Base-by-base conservation (phyloP, 2,797 vertebrate species). In the Phalanger gymnotis region DNA sequence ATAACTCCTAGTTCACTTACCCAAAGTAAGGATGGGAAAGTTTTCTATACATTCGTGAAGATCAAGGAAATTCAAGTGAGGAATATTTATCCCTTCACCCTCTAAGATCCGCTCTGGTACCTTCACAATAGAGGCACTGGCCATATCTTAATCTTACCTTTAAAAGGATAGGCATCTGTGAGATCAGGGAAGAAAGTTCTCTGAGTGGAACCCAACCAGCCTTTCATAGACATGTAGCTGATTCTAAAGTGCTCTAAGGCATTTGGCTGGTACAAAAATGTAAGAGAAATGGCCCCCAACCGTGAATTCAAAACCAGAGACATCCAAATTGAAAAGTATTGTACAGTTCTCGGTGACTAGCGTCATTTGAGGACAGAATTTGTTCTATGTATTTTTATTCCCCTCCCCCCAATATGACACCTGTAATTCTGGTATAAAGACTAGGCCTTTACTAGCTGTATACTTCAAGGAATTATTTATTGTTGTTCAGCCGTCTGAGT, bases 1-100 rank as follows among this genome's bases (percentile, higher is more conserved):
- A 92, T 73, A 4, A 54, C 56, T 95, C 90, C 53, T 87, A 95
- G 0, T 16, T 92, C 92, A 95, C 47, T 91, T 55, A 51, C 19
- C 9, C 54, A 90, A 28, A 94, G 5, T 28, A 55, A n/a, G 34
- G 4, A 57, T 9, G n/a, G 27, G 58, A 34, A 95, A 61, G 0
- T 14, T 91, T 91, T 95, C 10, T 3, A 2, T 40, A 27, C 11
- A 56, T 91, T 93, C 14, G 5, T 55, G 55, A 94, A 87, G 54
- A 57, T 13, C 27, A 61, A 3, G 52, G 4, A 9, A 58, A 54
- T 92, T 94, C 93, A 91, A 12, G 0, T 3, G 40, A 90, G 53
- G 5, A 40, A 9, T 73, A 19, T 6, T 40, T 73, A 40, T 40
- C n/a, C n/a, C 66, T 40, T 90, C 31, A 58, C 6, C 40, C 47